phyloP scores from a whole-genome alignment of 2,888 invertebrate species.

The Plagiodera versicolora region DNA sequence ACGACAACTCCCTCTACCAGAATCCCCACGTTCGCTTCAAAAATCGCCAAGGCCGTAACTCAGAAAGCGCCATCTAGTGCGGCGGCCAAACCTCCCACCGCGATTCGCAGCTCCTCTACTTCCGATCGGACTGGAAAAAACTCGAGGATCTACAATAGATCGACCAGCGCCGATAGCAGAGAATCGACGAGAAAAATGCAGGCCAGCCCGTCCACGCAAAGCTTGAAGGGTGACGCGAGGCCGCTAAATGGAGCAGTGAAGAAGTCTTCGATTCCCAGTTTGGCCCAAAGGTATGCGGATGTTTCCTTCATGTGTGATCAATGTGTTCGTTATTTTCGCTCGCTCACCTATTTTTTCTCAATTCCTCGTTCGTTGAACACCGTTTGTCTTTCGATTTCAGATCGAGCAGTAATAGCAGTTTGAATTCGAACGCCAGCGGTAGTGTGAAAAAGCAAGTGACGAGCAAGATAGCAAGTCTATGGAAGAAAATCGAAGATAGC shows the following conservation, averaged over 20 bases:
- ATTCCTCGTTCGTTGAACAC: too few relatives aligned
- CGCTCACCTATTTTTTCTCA: too few relatives aligned
- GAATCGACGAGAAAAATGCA: conserved; percentile 51
- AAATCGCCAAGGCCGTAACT: conserved; percentile 30
- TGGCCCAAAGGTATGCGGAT: conserved; percentile 41
- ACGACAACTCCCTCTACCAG: conserved; percentile 28
- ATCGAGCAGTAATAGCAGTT: conserved; percentile 65
- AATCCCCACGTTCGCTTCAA: conserved; percentile 44
- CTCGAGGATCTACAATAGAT: conserved; percentile 45
- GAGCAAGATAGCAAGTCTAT: conserved; percentile 78
- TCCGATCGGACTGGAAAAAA: too few relatives aligned
- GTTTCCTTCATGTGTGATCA: too few relatives aligned
- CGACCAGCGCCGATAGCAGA: conserved; percentile 53
- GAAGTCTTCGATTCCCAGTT: conserved; percentile 40
- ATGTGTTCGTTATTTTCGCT: too few relatives aligned
- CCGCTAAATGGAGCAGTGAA: conserved; percentile 43
- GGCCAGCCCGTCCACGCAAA: conserved; percentile 61
- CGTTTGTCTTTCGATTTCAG: conserved; percentile 21
- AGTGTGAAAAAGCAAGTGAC: conserved; percentile 64
- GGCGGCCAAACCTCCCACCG: conserved; percentile 44
- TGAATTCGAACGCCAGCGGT: conserved; percentile 52
- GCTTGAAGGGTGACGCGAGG: conserved; percentile 56
- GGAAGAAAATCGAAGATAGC: conserved; percentile 76
- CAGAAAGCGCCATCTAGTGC: conserved; percentile 56
- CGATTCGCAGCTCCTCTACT: conserved; percentile 32